A percentile compares a stretch with the other conserved stretches of the same genome.
phyloP scores from a whole-genome alignment of 2,797 vertebrate species.

The Micrastur ruficollis region DNA sequence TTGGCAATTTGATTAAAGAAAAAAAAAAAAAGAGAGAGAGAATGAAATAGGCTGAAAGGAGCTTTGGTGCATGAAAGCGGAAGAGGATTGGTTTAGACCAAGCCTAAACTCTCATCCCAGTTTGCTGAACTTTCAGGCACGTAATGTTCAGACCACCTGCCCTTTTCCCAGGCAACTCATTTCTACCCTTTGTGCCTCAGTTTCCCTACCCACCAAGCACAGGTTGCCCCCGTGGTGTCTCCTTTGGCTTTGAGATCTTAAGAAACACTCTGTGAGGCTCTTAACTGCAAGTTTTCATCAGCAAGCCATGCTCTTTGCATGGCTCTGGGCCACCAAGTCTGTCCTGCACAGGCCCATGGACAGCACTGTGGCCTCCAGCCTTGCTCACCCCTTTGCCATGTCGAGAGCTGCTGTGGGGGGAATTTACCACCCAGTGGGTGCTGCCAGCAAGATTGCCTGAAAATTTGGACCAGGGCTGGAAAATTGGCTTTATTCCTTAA shows the following conservation, averaged over 20 bases:
- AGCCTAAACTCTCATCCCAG: neutral
- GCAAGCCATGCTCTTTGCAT: rapidly evolving
- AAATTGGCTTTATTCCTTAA: neutral
- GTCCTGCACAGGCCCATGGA: neutral
- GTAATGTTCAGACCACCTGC: neutral
- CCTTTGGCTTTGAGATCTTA: neutral
- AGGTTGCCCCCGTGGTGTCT: rapidly evolving
- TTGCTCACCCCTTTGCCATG: neutral
- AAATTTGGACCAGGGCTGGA: neutral
- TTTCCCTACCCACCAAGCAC: neutral
- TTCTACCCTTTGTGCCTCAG: neutral
- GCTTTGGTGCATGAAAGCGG: rapidly evolving
- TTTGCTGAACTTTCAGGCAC: neutral
- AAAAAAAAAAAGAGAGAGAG: rapidly evolving
- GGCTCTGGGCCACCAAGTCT: neutral
- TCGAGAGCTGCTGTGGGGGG: rapidly evolving
- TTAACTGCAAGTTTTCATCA: rapidly evolving
- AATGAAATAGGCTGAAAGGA: neutral
- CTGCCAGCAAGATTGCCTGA: neutral
- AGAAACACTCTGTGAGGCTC: neutral
- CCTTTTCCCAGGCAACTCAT: neutral
- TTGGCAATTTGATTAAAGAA: rapidly evolving
- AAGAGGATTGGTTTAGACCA: neutral
- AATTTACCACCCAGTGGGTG: neutral
- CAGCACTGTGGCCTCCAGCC: rapidly evolving